Conservation (phyloP, 2,797 vertebrate genomes). For the Lates japonicus region DNA sequence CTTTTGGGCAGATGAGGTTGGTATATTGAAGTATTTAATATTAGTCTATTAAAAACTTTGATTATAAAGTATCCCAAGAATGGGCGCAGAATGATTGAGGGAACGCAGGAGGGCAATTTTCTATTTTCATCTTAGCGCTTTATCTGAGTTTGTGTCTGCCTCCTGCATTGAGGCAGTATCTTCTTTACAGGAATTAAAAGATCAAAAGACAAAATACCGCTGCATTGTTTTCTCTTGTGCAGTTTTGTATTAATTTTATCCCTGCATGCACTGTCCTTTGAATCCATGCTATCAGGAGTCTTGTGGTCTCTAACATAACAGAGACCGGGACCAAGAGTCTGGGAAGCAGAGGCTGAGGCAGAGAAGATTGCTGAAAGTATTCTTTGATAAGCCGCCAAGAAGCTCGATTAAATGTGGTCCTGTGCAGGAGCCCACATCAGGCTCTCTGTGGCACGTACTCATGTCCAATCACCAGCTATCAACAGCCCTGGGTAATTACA, state of each 20-base stretch:
- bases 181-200: conserved; percentile 2
- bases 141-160: conserved; percentile 1
- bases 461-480: conserved; percentile 83
- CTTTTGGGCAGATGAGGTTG: conserved; percentile 35
- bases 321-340: conserved; percentile 59
- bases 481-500: conserved; percentile 83
- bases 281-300: conserved; percentile 47
- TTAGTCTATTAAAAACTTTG: background rate
- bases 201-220: background rate
- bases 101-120: background rate
- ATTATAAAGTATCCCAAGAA: conserved; percentile 14
- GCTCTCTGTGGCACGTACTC: conserved; percentile 82
- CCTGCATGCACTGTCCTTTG: conserved; percentile 22
- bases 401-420: conserved; percentile 84
- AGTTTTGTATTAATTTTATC: conserved; percentile 29
- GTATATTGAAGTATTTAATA: conserved; percentile 11
- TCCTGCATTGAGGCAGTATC: conserved; percentile 21
- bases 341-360: conserved; percentile 64
- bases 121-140: conserved; percentile 20
- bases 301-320: conserved; percentile 56
- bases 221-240: background rate
- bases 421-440: conserved; percentile 81
- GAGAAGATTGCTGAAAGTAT: conserved; percentile 84
- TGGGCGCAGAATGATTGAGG: background rate
- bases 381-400: conserved; percentile 82